Percentiles rank a stretch among this genome's conserved stretches.
Evolutionary conservation across 1,140 invertebrate genomes (phyloP).

Genomic region (Megalonaias nervosa): DNA sequence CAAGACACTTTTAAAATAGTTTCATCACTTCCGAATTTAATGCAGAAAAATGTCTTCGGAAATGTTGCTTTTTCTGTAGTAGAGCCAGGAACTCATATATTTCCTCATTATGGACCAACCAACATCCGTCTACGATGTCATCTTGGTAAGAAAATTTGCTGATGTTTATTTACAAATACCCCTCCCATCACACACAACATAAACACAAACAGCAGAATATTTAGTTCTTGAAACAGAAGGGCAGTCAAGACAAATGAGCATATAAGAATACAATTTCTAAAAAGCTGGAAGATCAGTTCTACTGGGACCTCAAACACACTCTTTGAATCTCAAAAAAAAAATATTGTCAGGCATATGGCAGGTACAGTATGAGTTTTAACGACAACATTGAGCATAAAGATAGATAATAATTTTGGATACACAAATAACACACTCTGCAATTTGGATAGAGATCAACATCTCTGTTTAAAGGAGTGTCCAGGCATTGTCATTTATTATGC

Average conservation of each 20-base stretch:
- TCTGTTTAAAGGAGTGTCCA: no score
- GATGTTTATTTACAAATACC: neutral
- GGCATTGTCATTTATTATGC: no score
- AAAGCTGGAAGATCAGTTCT: neutral
- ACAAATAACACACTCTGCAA: no score
- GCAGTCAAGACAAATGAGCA: neutral
- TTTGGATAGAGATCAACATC: no score
- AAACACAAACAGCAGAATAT: neutral
- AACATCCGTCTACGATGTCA: slow-evolving; percentile 60
- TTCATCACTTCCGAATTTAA: slow-evolving; percentile 30
- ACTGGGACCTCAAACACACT: no score
- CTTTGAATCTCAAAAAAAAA: no score
- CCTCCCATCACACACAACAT: neutral
- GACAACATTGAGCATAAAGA: no score
- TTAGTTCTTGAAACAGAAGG: neutral
- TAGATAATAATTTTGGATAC: no score
- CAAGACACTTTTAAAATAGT: slow-evolving; percentile 47
- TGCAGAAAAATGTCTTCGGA: slow-evolving; percentile 58
- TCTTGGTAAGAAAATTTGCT: slow-evolving; percentile 42
- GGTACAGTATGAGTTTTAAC: no score
- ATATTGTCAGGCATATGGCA: no score
- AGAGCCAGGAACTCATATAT: slow-evolving; percentile 52
- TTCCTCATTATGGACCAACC: slow-evolving; percentile 58
- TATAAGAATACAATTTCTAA: neutral
- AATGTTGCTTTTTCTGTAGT: slow-evolving; percentile 61